Percentiles rank a stretch among this genome's conserved stretches.
phyloP scores from a whole-genome alignment of 2,888 invertebrate species.

The Aelia acuminata region DNA sequence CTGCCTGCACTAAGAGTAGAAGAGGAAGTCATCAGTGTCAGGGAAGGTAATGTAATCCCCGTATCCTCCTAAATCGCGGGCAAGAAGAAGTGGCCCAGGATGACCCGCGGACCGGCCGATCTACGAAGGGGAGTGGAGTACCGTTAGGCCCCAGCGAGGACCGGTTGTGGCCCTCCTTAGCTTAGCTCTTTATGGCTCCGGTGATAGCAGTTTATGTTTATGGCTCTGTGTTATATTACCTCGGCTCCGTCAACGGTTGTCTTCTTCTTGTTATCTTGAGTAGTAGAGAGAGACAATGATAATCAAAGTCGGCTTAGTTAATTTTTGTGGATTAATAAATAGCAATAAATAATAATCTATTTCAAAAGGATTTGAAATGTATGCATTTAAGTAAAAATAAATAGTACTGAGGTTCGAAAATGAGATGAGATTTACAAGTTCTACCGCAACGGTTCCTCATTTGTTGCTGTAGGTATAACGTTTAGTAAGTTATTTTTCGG shows the following conservation, averaged over 20 bases:
- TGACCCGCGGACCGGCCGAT: background rate
- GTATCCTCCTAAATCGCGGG: background rate
- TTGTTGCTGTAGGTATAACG: too few species aligned
- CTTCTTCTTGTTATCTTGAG: background rate
- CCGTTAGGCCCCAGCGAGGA: constrained; percentile 2
- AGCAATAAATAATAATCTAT: too few species aligned
- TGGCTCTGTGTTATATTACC: background rate
- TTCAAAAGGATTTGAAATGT: too few species aligned
- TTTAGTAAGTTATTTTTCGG: too few species aligned
- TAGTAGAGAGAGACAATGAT: background rate
- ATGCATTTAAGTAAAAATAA: too few species aligned
- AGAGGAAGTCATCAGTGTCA: background rate
- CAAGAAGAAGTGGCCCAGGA: background rate
- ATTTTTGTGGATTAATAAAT: too few species aligned
- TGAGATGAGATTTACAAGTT: too few species aligned
- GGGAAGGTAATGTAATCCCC: background rate
- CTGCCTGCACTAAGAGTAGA: background rate
- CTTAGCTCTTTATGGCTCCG: background rate
- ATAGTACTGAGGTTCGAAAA: too few species aligned
- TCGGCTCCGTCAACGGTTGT: background rate
- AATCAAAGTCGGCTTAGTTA: background rate
- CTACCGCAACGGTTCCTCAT: too few species aligned
- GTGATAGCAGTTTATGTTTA: background rate
- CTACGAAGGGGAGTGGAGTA: background rate
- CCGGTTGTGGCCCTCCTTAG: background rate